phyloP scores from a whole-genome alignment of 1,140 invertebrate species.

The Ips nitidus region DNA sequence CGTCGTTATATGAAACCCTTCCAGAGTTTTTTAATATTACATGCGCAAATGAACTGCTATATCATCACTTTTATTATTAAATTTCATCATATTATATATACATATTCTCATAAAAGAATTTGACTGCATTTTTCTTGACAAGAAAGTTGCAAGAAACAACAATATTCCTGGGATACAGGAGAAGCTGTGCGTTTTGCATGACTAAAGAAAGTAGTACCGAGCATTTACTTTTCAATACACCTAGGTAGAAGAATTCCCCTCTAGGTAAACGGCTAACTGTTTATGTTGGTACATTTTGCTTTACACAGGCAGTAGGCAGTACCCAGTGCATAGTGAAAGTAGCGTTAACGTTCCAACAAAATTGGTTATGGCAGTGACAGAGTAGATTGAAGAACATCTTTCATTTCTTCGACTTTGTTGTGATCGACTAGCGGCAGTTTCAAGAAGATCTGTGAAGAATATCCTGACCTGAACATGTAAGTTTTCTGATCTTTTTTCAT shows the following conservation, averaged over 20 bases:
- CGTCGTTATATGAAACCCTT: no score
- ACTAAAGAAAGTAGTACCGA: background rate
- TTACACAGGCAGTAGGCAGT: constrained; percentile 20
- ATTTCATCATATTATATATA: no score
- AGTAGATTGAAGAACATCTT: constrained; percentile 17
- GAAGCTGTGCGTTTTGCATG: background rate
- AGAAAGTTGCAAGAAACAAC: no score
- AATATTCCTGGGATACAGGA: no score
- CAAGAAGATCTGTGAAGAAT: no score
- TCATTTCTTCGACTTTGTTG: constrained; percentile 4
- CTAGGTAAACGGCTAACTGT: constrained; percentile 22
- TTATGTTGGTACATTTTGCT: constrained; percentile 22
- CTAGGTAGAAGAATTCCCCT: constrained; percentile 28
- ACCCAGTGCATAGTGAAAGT: constrained; percentile 33
- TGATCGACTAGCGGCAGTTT: background rate
- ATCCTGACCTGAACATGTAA: no score
- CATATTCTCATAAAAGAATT: no score
- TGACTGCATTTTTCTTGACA: no score
- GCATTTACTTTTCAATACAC: constrained; percentile 10
- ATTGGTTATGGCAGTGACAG: constrained; percentile 13
- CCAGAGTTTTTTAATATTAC: no score
- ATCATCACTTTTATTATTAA: no score
- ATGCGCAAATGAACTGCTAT: no score
- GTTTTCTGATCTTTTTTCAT: no score
- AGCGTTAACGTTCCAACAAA: background rate